Evolutionary conservation across 2,113 vertebrate species (phyloP), one percentile per base, ranked within the genome.

Genomic region (Rutilus rutilus): DNA sequence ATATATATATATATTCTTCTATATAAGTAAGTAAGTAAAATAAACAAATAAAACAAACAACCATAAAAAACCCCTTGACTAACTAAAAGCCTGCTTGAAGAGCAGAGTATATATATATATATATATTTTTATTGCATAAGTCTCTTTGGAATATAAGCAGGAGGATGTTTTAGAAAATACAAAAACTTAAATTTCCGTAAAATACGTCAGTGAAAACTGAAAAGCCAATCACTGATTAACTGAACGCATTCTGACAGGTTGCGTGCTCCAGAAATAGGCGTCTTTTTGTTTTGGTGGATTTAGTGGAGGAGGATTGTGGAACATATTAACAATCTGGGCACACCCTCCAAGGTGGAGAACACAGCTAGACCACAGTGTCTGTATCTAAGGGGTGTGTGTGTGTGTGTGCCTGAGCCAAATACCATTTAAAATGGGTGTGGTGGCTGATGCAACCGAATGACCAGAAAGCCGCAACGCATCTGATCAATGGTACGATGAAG

Each of bases 301-400:
- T 36, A 67, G 60, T 73, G 27, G 33, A 67, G 62, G 10, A 82
- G 79, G 57, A 78, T 82, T 85, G 81, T 76, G 76, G 21, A 85
- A 36, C 39, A 82, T 74, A 78, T 78, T 88, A 82, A 36, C 62
- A 78, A 62, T 54, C 71, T 52, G 47, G 78, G 36, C 36, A 64
- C 65, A 71, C 85, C 75, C 84, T 71, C 27, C 50, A 78, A 82
- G 25, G 54, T 27, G 47, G 52, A 30, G 50, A 39, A 69, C 83
- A 71, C 71, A 54, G 75, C 75, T 54, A 27, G 75, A 50, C 27
- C 25, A 52, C 23, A 54, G 47, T 54, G 45, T 83, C 19, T 71
- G 10, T 71, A 47, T 73, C 75, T 77, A 19, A 54, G 47, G 50
- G 15, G 75, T 33, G 12, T 82, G 65, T 47, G 45, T 42, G 73